phyloP scores from a whole-genome alignment of 2,113 vertebrate genomes.

The Halichoeres trimaculatus region DNA sequence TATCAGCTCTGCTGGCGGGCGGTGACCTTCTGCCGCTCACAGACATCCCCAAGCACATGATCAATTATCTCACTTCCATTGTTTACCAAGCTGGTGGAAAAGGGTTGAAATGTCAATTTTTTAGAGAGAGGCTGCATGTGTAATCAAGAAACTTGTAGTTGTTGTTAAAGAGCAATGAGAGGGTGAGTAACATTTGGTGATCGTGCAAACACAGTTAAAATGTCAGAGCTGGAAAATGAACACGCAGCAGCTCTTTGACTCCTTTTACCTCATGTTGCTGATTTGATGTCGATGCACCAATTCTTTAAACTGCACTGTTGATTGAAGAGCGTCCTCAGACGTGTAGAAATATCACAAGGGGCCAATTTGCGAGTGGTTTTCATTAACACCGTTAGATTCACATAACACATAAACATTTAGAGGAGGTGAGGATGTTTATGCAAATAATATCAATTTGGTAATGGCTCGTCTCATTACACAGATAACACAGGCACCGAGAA shows the following conservation, averaged over 20 bases:
- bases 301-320: constrained; percentile 15
- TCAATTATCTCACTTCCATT: constrained; percentile 85
- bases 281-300: background rate
- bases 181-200: constrained; percentile 5
- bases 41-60: constrained; percentile 80
- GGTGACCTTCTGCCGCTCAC: constrained; percentile 88
- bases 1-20: constrained; percentile 82
- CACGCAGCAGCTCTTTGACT: constrained; percentile 24
- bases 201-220: background rate
- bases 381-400: constrained; percentile 27
- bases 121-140: constrained; percentile 28
- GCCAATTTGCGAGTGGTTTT: constrained; percentile 32
- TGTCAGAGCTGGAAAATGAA: constrained; percentile 1
- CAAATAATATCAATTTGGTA: constrained; percentile 56
- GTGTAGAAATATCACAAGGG: constrained; percentile 7
- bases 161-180: constrained; percentile 32
- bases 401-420: constrained; percentile 24
- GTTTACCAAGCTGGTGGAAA: constrained; percentile 81
- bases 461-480: constrained; percentile 47
- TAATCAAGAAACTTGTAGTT: constrained; percentile 21
- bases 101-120: constrained; percentile 77
- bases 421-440: constrained; percentile 43
- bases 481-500: constrained; percentile 22
- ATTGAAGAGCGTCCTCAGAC: constrained; percentile 24
- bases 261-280: constrained; percentile 15